Evolutionary conservation across 2,113 vertebrate genomes (phyloP).

Genomic region (Etia nguti): DNA sequence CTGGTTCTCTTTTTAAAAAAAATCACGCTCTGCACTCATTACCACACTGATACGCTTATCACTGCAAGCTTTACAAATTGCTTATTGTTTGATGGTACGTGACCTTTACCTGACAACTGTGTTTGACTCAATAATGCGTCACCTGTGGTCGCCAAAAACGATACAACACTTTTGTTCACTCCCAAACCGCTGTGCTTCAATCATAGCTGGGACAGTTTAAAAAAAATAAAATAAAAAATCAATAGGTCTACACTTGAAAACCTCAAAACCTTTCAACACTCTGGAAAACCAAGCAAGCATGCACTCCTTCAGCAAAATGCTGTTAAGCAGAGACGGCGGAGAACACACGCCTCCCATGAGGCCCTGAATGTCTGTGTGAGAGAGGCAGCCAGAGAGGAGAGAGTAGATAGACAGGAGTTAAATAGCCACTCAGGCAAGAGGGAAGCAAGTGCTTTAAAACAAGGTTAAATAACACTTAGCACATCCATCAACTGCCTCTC

Average conservation of each 20-base stretch:
- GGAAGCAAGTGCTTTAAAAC: conserved; percentile 73
- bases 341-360: conserved; percentile 26
- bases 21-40: neutral
- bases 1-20: neutral
- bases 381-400: conserved; percentile 35
- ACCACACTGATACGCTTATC: neutral
- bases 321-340: conserved; percentile 17
- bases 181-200: conserved; percentile 1
- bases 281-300: conserved; percentile 38
- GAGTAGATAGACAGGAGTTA: conserved; percentile 67
- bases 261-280: conserved; percentile 45
- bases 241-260: conserved; percentile 42
- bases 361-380: conserved; percentile 23
- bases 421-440: conserved; percentile 71
- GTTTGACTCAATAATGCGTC: neutral
- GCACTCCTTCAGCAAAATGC: conserved; percentile 21
- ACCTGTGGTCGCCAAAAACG: neutral
- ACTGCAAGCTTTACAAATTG: neutral
- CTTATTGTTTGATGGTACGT: neutral
- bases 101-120: neutral
- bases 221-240: conserved; percentile 1
- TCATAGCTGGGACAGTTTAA: neutral
- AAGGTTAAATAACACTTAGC: conserved; percentile 78
- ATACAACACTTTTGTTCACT: neutral
- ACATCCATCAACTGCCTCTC: conserved; percentile 68